Evolutionary conservation across 2,888 invertebrate species (phyloP), one percentile per base, ranked within the genome.

Genomic region (Agrotis puta): DNA sequence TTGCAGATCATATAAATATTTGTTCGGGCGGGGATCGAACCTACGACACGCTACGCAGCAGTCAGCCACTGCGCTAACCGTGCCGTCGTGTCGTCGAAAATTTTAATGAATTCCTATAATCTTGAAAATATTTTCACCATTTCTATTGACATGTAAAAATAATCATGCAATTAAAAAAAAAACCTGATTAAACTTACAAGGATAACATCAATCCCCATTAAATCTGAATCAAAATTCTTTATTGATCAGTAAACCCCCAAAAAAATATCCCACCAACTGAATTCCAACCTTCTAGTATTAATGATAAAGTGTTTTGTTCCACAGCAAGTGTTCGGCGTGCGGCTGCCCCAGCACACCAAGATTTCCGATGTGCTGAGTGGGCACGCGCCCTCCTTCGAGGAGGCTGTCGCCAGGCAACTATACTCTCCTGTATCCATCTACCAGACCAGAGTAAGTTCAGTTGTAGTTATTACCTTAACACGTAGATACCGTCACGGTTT

Each of bases 331-430:
- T 86, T 81, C 64, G 81, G 77, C 53, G 64, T 65, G 64, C 72
- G 81, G n/a, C 85, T 90, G 7, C 89, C 93, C 2, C 91, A 89
- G 54, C 82, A 93, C 48, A 77, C 91, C 33, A 95, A 95, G 85
- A 92, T 96, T 63, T 95, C 95, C 0, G 95, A 96, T 77, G 88
- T 95, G 79, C 90, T 95, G 83, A 89, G 90, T 9, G 92, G 91
- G 16, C 93, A 94, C 39, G 93, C 91, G 0, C 88, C 88, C 0
- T 87, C 92, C 2, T 93, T 90, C 85, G 92, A 92, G 22, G 87
- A 89, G 3, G 93, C 94, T 20, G 94, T 96, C 66, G 91, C 93
- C 53, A 91, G 86, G 71, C 95, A 95, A 39, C 92, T 95, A 4
- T 91, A 90, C 83, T 90, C 95, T 0, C 94, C 95, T 0, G 81